Evolutionary conservation across 1,140 invertebrate species (phyloP).

Genomic region (Druon quercuslanigerum): DNA sequence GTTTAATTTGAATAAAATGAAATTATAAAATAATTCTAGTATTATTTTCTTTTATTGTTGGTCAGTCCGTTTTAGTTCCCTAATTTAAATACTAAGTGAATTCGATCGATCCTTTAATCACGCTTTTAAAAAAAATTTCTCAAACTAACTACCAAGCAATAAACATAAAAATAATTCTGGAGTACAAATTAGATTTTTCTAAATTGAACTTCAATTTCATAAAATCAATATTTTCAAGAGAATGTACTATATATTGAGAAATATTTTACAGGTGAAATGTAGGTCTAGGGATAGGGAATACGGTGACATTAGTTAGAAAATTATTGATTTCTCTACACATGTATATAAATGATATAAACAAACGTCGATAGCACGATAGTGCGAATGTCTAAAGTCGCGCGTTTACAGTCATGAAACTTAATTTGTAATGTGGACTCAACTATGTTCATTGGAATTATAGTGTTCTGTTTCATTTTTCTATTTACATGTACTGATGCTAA

Average conservation of each 20-base stretch:
- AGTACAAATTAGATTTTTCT: neutral
- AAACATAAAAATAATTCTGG: neutral
- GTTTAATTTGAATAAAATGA: no score
- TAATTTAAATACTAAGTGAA: conserved; percentile 5
- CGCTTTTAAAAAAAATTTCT: neutral
- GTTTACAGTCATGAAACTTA: conserved; percentile 39
- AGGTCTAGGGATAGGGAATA: neutral
- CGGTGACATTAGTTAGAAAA: conserved; percentile 30
- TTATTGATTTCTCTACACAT: conserved; percentile 48
- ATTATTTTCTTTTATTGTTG: no score
- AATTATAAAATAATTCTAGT: no score
- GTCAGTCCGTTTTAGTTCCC: neutral
- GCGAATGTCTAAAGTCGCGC: conserved; percentile 25
- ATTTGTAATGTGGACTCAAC: conserved; percentile 45
- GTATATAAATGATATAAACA: conserved; percentile 36
- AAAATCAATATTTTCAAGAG: neutral
- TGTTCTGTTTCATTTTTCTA: conserved; percentile 32
- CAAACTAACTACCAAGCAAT: neutral
- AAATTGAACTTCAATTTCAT: neutral
- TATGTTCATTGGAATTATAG: conserved; percentile 36
- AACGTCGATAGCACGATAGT: conserved; percentile 7
- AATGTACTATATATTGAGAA: neutral
- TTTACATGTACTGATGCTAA: conserved; percentile 39
- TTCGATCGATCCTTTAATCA: neutral
- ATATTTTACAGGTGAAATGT: neutral